phyloP scores from a whole-genome alignment of 2,797 vertebrate species.

The Erethizon dorsatum region DNA sequence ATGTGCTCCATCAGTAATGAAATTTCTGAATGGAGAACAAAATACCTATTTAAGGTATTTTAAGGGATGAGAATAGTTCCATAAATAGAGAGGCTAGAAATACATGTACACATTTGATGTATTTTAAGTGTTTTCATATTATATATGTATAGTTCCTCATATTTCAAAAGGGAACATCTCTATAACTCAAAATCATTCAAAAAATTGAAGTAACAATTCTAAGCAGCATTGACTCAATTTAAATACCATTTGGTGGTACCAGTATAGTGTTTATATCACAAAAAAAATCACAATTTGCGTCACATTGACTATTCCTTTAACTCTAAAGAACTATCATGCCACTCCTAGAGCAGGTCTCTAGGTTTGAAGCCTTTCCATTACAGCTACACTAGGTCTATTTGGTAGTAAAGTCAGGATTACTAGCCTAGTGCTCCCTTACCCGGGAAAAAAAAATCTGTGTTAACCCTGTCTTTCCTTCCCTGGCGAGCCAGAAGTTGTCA shows the following conservation, averaged over 20 bases:
- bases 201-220: slow-evolving; percentile 55
- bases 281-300: slow-evolving; percentile 77
- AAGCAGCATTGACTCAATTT: slow-evolving; percentile 70
- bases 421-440: slow-evolving; percentile 65
- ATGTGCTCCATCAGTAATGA: slow-evolving; percentile 10
- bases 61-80: slow-evolving; percentile 46
- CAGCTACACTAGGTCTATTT: slow-evolving; percentile 70
- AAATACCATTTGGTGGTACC: slow-evolving; percentile 66
- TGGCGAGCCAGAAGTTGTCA: slow-evolving; percentile 69
- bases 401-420: slow-evolving; percentile 85
- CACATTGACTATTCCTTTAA: slow-evolving; percentile 73
- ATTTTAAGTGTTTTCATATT: slow-evolving; percentile 34
- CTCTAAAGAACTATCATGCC: slow-evolving; percentile 75
- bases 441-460: slow-evolving; percentile 56
- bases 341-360: slow-evolving; percentile 75
- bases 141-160: slow-evolving; percentile 12
- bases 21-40: not conserved
- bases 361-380: slow-evolving; percentile 76
- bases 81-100: not conserved
- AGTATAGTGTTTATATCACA: slow-evolving; percentile 76
- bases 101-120: not conserved
- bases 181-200: not conserved
- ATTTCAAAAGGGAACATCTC: slow-evolving; percentile 43
- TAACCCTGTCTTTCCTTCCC: slow-evolving; percentile 76
- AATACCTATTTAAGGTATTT: not conserved